Conservation (phyloP, 2,888 invertebrate genomes). For the Amphipyra berbera region DNA sequence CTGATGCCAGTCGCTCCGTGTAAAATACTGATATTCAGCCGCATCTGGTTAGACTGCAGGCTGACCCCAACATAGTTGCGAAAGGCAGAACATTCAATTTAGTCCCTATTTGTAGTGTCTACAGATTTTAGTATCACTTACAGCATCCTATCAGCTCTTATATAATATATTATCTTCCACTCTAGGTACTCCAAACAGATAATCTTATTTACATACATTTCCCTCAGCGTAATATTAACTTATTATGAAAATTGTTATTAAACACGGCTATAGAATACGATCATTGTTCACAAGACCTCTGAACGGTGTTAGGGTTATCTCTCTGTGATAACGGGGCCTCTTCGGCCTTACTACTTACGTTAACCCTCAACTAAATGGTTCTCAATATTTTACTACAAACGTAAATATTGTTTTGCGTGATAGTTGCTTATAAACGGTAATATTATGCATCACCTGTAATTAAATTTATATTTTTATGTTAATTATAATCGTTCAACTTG, state of each 20-base stretch:
- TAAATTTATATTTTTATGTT: conserved; percentile 21
- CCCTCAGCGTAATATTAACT: conserved; percentile 5
- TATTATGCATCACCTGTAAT: conserved; percentile 10
- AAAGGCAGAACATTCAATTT: too few relatives aligned
- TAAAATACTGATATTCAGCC: too few relatives aligned
- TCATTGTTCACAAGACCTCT: conserved; percentile 34
- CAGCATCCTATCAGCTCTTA: background rate
- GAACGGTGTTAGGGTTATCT: conserved; percentile 42
- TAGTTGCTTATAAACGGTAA: conserved; percentile 23
- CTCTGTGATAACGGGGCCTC: conserved; percentile 28
- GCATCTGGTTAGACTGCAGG: too few relatives aligned
- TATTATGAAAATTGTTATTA: background rate
- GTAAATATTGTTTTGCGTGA: conserved; percentile 29
- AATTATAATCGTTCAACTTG: background rate
- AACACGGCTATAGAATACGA: conserved; percentile 1
- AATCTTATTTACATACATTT: too few relatives aligned
- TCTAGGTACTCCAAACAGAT: background rate
- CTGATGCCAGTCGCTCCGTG: too few relatives aligned
- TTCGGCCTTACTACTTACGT: conserved; percentile 35
- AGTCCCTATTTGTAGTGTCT: too few relatives aligned
- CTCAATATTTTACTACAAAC: conserved; percentile 32
- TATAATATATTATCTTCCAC: background rate
- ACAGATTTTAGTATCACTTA: background rate
- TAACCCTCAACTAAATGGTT: conserved; percentile 30
- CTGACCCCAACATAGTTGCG: too few relatives aligned